Evolutionary conservation across 2,797 vertebrate species (phyloP).

Genomic region (Hippoglossus hippoglossus): DNA sequence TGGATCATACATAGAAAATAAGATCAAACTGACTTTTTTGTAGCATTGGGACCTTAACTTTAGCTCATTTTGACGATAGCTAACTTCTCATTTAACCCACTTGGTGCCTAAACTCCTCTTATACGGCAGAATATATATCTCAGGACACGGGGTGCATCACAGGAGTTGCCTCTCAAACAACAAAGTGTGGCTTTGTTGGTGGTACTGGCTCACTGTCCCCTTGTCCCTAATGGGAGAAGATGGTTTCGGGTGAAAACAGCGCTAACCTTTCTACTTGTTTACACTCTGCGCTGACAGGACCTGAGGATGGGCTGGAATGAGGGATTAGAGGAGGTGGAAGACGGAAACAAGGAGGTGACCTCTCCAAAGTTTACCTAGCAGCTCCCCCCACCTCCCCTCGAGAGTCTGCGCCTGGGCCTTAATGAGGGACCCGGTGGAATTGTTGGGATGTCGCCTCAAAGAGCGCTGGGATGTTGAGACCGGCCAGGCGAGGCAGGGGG

Average conservation of each 20-base stretch:
- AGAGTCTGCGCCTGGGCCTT: constrained; percentile 73
- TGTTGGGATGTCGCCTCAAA: constrained; percentile 78
- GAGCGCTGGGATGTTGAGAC: constrained; percentile 72
- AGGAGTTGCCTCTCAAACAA: constrained; percentile 53
- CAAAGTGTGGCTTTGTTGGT: constrained; percentile 43
- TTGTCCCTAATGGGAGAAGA: constrained; percentile 77
- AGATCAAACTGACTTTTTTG: too few species aligned
- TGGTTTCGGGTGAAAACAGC: constrained; percentile 66
- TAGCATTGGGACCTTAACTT: too few species aligned
- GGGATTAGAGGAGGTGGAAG: constrained; percentile 61
- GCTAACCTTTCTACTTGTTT: constrained; percentile 87
- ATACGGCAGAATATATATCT: background rate
- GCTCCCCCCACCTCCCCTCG: constrained; percentile 49
- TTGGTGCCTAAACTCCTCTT: background rate
- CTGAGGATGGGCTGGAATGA: constrained; percentile 58
- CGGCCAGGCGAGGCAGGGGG: constrained; percentile 56
- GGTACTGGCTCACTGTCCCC: constrained; percentile 58
- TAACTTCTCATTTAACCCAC: background rate
- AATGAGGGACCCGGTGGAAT: constrained; percentile 85
- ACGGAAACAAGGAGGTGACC: constrained; percentile 77
- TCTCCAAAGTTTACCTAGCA: constrained; percentile 84
- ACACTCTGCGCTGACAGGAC: constrained; percentile 78
- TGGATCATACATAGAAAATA: background rate
- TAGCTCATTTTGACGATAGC: background rate
- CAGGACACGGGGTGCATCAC: background rate